Percentiles rank a stretch among this genome's conserved stretches.
Evolutionary conservation across 2,888 invertebrate genomes (phyloP).

Genomic region (Platerodrilus igneus): DNA sequence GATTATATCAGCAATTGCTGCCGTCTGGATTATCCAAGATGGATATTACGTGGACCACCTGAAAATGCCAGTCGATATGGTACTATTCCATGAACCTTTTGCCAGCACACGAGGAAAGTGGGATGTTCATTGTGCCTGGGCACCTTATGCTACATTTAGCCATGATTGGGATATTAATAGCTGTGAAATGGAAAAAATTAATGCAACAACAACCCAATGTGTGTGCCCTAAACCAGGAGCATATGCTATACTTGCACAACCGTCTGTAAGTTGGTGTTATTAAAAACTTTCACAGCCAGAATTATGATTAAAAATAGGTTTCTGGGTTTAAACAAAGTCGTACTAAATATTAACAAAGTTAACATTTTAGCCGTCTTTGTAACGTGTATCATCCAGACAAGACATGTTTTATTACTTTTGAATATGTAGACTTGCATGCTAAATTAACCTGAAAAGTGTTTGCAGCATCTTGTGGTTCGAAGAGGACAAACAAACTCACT

Average conservation of each 20-base stretch:
- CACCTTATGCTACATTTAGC: constrained; percentile 49
- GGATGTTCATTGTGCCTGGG: constrained; percentile 50
- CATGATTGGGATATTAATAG: constrained; percentile 60
- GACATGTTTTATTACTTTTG: too few relatives aligned
- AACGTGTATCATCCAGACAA: too few relatives aligned
- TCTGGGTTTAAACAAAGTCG: too few relatives aligned
- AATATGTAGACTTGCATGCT: too few relatives aligned
- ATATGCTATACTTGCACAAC: constrained; percentile 58
- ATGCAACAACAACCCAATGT: constrained; percentile 54
- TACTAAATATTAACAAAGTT: too few relatives aligned
- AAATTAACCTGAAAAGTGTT: too few relatives aligned
- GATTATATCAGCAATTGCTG: constrained; percentile 57
- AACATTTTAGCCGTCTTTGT: too few relatives aligned
- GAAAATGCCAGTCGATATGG: constrained; percentile 48
- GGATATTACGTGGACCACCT: constrained; percentile 40
- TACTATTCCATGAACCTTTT: constrained; percentile 52
- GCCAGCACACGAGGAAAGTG: constrained; percentile 46
- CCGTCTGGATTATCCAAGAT: constrained; percentile 40
- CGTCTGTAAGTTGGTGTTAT: too few relatives aligned
- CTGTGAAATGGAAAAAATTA: constrained; percentile 53
- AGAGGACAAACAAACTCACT: too few relatives aligned
- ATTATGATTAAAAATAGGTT: too few relatives aligned
- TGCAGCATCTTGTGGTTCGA: too few relatives aligned
- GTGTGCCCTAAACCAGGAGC: constrained; percentile 60
- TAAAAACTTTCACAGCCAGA: too few relatives aligned